Evolutionary conservation across 2,113 vertebrate species (phyloP).

Genomic region (Pheucticus melanocephalus): DNA sequence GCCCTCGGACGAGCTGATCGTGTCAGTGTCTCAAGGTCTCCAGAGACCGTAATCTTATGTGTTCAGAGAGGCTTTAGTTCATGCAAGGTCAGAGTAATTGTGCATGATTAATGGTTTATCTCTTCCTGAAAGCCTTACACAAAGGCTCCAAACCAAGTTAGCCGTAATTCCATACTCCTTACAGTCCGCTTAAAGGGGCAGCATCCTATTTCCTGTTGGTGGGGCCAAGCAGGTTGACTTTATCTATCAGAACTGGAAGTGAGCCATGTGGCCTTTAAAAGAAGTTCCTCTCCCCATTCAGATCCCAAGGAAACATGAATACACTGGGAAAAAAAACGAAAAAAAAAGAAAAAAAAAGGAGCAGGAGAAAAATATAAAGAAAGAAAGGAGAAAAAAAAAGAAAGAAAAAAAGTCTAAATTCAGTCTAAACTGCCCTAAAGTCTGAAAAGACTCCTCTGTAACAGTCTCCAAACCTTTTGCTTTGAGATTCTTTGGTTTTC

Average conservation of each 20-base stretch:
- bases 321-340: not conserved
- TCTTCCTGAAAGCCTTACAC: conserved; percentile 70
- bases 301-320: not conserved
- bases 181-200: conserved; percentile 55
- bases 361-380: not conserved
- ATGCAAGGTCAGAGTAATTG: conserved; percentile 74
- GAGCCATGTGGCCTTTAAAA: conserved; percentile 42
- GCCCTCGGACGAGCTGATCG: not conserved
- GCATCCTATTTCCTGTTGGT: conserved; percentile 47
- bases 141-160: conserved; percentile 67
- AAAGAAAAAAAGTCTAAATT: not conserved
- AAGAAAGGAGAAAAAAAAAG: no score
- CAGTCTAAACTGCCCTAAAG: not conserved
- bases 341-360: not conserved
- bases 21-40: conserved; percentile 46
- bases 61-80: conserved; percentile 67
- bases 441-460: not conserved
- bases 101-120: conserved; percentile 74
- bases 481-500: not conserved
- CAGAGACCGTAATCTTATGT: conserved; percentile 42
- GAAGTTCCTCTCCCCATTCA: not conserved
- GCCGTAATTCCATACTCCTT: conserved; percentile 62
- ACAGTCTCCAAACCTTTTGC: not conserved
- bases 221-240: conserved; percentile 53
- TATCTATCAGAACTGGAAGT: conserved; percentile 48